Conservation (phyloP, 2,888 invertebrate species). For the Microctonus brassicae region DNA sequence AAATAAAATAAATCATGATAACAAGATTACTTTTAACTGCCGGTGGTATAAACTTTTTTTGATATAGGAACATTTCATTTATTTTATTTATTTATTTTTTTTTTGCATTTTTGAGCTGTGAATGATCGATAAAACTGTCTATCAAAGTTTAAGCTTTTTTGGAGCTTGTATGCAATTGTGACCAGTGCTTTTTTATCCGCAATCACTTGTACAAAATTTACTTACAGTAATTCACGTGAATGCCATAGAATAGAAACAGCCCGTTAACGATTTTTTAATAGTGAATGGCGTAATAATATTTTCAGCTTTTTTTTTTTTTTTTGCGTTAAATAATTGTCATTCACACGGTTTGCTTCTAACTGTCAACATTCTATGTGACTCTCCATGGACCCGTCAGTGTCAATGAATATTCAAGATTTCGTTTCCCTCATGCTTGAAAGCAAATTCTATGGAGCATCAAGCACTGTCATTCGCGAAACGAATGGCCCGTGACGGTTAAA, state of each 20-base stretch:
- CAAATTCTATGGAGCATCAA: slow-evolving; percentile 22
- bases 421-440: neutral
- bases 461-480: slow-evolving; percentile 35
- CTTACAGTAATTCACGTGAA: no score
- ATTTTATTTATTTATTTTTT: no score
- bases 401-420: slow-evolving; percentile 16
- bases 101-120: no score
- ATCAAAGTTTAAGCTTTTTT: slow-evolving; percentile 59
- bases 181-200: slow-evolving; percentile 25
- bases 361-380: neutral
- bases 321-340: neutral
- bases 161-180: slow-evolving; percentile 35
- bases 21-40: neutral
- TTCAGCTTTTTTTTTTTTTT: neutral
- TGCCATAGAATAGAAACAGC: no score
- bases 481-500: slow-evolving; percentile 42
- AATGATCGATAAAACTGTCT: slow-evolving; percentile 43
- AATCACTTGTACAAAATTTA: no score
- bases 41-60: neutral
- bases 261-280: neutral
- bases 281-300: neutral
- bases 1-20: no score
- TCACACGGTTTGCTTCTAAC: neutral
- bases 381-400: neutral
- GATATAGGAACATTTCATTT: neutral